phyloP scores from a whole-genome alignment of 2,797 vertebrate species.

The Chromobotia macracanthus region DNA sequence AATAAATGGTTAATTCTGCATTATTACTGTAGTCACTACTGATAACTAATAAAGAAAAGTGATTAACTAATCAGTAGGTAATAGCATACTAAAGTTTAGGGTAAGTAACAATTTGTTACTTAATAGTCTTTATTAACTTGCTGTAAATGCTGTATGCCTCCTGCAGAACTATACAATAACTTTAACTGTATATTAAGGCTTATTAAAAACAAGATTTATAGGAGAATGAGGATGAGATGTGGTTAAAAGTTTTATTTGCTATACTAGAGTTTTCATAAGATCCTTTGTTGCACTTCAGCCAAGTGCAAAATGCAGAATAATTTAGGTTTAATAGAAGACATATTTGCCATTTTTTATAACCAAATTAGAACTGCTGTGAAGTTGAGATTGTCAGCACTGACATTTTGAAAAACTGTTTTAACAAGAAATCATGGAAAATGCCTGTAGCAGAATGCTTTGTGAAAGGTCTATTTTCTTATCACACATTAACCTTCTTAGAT shows the following conservation, averaged over 20 bases:
- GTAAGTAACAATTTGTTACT: too few species aligned
- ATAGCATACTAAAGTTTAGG: too few species aligned
- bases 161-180: too few species aligned
- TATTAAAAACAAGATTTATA: too few species aligned
- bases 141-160: too few species aligned
- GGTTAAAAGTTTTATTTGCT: constrained; percentile 2
- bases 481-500: constrained; percentile 44
- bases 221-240: constrained; percentile 1
- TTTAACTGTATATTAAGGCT: too few species aligned
- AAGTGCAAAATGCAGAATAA: background rate
- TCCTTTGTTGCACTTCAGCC: background rate
- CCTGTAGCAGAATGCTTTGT: background rate
- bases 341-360: background rate
- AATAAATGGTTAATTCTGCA: too few species aligned
- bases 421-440: background rate
- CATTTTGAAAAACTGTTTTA: constrained; percentile 11
- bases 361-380: background rate
- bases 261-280: background rate
- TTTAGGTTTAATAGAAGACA: background rate
- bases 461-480: constrained; percentile 27
- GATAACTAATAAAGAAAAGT: too few species aligned
- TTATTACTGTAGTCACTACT: too few species aligned
- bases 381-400: constrained; percentile 8
- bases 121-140: too few species aligned
- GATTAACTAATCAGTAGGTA: too few species aligned